Evolutionary conservation across 1,140 invertebrate species (phyloP).

Genomic region (Yoshiicerus persimilis): DNA sequence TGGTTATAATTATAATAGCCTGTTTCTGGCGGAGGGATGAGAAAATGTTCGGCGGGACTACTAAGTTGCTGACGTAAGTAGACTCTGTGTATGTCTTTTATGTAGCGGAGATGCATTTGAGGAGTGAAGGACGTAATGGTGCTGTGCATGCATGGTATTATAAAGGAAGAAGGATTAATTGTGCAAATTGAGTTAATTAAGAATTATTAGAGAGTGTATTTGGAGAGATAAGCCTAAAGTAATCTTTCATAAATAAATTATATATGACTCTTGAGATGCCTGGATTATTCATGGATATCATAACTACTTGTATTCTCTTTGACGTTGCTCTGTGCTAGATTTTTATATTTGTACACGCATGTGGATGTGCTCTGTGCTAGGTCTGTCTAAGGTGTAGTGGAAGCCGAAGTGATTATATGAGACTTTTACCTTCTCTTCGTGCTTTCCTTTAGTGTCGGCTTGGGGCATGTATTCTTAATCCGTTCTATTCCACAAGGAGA

Average conservation of each 20-base stretch:
- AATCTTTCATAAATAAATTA: conserved; percentile 20
- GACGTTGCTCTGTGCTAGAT: background rate
- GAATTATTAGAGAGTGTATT: conserved; percentile 4
- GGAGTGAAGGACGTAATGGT: no score
- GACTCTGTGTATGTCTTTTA: no score
- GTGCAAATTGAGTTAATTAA: conserved; percentile 14
- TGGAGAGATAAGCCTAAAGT: background rate
- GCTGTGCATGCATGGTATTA: background rate
- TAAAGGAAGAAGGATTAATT: background rate
- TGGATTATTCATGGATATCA: background rate
- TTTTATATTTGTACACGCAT: background rate
- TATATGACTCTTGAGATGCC: background rate
- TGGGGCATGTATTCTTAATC: background rate
- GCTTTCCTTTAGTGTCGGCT: background rate
- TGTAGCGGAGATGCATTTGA: no score
- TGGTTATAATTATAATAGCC: no score
- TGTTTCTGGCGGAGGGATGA: no score
- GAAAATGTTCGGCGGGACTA: no score
- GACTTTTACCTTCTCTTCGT: background rate
- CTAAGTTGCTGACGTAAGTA: no score
- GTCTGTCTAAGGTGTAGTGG: background rate
- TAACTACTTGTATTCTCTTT: background rate
- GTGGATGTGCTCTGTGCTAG: background rate
- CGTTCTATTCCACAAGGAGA: background rate
- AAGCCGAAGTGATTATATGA: background rate